Conservation (phyloP, 2,888 invertebrate genomes). For the Mantis religiosa region DNA sequence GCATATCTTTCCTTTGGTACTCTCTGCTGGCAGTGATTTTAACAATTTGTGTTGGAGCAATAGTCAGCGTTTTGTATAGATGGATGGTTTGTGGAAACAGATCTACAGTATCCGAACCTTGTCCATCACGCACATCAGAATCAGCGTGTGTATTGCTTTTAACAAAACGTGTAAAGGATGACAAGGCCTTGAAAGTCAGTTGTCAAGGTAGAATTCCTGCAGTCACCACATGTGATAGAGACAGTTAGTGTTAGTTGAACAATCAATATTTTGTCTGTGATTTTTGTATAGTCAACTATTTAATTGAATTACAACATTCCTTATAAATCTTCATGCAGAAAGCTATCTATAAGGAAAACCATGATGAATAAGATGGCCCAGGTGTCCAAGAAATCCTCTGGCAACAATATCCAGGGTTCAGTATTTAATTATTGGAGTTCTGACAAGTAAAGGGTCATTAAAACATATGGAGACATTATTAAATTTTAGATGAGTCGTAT, state of each 20-base stretch:
- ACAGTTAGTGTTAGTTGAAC: not conserved
- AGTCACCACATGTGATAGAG: not conserved
- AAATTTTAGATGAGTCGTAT: too few species aligned
- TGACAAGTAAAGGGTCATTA: too few species aligned
- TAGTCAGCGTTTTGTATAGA: conserved; percentile 31
- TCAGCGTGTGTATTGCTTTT: not conserved
- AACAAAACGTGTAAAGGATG: conserved; percentile 10
- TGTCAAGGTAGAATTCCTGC: not conserved
- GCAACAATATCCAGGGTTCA: too few species aligned
- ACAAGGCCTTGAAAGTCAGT: conserved; percentile 1
- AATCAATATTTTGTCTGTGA: not conserved
- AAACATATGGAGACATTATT: too few species aligned
- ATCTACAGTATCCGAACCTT: not conserved
- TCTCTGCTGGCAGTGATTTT: conserved; percentile 37
- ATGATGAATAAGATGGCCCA: too few species aligned
- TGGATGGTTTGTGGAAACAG: not conserved
- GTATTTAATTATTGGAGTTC: too few species aligned
- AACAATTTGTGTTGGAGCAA: conserved; percentile 37
- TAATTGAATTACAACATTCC: too few species aligned
- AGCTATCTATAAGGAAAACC: too few species aligned
- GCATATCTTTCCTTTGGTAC: conserved; percentile 42
- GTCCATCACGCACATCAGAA: not conserved
- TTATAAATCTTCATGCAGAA: too few species aligned
- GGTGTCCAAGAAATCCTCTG: too few species aligned
- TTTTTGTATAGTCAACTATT: not conserved